phyloP scores from a whole-genome alignment of 2,888 invertebrate genomes.

The Abrostola triplasia region DNA sequence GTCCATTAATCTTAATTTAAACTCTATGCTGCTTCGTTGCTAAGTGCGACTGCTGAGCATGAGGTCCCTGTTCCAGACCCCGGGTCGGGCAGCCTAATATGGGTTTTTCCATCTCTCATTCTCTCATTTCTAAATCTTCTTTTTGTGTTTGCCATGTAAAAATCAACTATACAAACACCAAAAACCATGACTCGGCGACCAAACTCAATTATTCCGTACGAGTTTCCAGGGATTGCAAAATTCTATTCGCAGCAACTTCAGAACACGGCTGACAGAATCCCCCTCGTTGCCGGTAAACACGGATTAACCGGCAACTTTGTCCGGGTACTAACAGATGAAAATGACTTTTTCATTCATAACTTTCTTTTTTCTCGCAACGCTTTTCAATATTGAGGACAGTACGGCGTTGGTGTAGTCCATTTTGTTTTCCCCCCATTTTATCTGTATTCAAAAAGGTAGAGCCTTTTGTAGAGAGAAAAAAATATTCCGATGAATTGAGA shows the following conservation, averaged over 20 bases:
- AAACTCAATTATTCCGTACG: background rate
- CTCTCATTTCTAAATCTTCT: no score
- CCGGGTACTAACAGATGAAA: background rate
- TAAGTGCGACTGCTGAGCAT: no score
- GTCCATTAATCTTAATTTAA: no score
- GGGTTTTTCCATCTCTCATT: no score
- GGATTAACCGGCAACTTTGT: background rate
- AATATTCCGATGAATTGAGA: no score
- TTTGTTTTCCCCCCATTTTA: background rate
- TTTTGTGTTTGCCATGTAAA: no score
- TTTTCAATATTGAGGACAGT: slow-evolving; percentile 5
- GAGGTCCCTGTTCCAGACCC: no score
- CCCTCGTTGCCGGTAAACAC: background rate
- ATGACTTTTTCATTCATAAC: background rate
- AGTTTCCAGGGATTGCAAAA: background rate
- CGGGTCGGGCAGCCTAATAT: no score
- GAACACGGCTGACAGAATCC: background rate
- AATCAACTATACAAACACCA: no score
- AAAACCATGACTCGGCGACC: no score
- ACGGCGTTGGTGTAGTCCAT: background rate
- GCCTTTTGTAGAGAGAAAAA: no score
- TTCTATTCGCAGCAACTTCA: background rate
- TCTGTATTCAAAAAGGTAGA: background rate
- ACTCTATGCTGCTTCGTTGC: no score
- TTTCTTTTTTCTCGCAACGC: background rate